Base-by-base conservation (phyloP, 2,113 vertebrate genomes). In the Megaleporinus macrocephalus region DNA sequence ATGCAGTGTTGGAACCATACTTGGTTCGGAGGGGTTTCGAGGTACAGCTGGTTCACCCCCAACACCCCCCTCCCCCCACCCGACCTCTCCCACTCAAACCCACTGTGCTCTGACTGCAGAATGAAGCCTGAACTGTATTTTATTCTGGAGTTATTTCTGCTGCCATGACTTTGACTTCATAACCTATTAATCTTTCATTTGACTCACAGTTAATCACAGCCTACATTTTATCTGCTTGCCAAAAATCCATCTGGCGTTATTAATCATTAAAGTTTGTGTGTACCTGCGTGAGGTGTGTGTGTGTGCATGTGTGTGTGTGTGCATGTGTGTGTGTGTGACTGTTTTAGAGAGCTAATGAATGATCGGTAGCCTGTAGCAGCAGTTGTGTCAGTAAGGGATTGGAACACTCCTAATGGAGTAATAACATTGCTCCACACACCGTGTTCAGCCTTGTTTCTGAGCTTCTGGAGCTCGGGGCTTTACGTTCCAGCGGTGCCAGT, bases 181-280 rank as follows among this genome's bases (percentile, higher is more conserved):
- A 75, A 57, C 71, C 30, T 62, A 75, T 81, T 81, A 75, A 81
- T 81, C 71, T 66, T 81, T 75, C 29, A 57, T 55, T 62, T 57
- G 29, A 66, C 79, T 74, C 62, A 73, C 57, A 80, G 70, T 80
- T 80, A 73, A 80, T 80, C 79, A 73, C 20, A 53, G 20, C 33
- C 44, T 62, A 36, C 26, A 24, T 73, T 80, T 80, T 73, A 80
- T 80, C 79, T 29, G 4, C 79, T 44, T 24, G 70, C 59, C 71
- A 66, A 81, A 74, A 33, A 29, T 81, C 71, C 61, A 61, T 65
- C 41, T 81, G 79, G 22, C 61, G 10, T 81, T 74, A 81, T 74
- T 81, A 74, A 81, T 81, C 79, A 73, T 80, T 62, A 73, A 33
- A 41, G 26, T 66, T 14, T 36, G 65, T 68, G 65, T 68, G 65